A percentile compares a stretch with the other conserved stretches of the same genome.
phyloP scores from a whole-genome alignment of 1,140 invertebrate species.

The Eumaeus atala region DNA sequence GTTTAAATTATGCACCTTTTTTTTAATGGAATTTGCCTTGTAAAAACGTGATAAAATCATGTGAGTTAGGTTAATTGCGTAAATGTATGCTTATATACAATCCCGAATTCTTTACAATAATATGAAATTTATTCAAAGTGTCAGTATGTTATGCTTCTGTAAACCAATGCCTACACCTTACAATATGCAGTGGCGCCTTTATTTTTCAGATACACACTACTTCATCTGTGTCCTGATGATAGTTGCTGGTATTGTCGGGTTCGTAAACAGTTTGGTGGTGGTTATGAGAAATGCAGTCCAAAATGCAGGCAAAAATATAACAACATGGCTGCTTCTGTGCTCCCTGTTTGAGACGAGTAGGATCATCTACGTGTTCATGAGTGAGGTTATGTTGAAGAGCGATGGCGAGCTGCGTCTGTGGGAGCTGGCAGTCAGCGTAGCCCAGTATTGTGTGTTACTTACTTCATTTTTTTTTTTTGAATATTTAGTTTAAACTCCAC shows the following conservation, averaged over 20 bases:
- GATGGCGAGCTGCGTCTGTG: constrained; percentile 44
- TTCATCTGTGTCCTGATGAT: constrained; percentile 51
- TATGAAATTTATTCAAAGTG: too few relatives aligned
- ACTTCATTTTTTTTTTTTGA: constrained; percentile 18
- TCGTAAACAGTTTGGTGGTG: constrained; percentile 51
- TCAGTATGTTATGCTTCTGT: too few relatives aligned
- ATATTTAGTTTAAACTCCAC: too few relatives aligned
- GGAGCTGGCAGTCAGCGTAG: constrained; percentile 48
- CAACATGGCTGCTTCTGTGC: constrained; percentile 54
- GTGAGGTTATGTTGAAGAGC: constrained; percentile 46
- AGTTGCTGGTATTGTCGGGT: constrained; percentile 42
- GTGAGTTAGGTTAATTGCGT: too few relatives aligned
- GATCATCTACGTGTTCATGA: constrained; percentile 54
- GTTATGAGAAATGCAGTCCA: constrained; percentile 37
- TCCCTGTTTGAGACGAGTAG: constrained; percentile 59
- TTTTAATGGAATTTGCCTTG: too few relatives aligned
- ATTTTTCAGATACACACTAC: constrained; percentile 48
- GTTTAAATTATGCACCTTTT: too few relatives aligned
- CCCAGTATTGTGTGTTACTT: constrained; percentile 63
- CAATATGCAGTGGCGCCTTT: background rate
- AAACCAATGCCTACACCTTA: too few relatives aligned
- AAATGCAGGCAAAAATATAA: constrained; percentile 46
- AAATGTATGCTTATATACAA: too few relatives aligned
- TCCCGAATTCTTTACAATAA: too few relatives aligned
- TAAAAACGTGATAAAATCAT: too few relatives aligned